A percentile compares a stretch with the other conserved stretches of the same genome.
phyloP scores from a whole-genome alignment of 2,113 vertebrate genomes.

The Bubo bubo region DNA sequence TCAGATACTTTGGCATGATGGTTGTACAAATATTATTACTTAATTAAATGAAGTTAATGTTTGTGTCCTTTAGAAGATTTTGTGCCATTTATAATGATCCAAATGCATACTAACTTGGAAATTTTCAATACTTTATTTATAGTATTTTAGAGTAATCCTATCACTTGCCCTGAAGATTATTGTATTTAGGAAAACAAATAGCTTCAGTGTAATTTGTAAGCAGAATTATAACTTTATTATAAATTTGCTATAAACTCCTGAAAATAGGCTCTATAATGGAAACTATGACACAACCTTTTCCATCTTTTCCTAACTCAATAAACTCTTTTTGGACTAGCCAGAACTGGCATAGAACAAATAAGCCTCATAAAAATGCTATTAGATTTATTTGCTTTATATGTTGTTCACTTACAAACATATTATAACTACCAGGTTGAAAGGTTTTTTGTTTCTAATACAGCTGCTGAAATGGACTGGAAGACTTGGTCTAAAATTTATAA shows the following conservation, averaged over 20 bases:
- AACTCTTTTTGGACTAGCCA: not conserved
- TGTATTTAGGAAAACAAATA: not conserved
- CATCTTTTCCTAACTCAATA: not conserved
- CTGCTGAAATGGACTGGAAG: not conserved
- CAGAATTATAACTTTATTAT: not conserved
- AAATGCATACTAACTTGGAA: not conserved
- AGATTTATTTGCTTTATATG: not conserved
- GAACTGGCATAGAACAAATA: not conserved
- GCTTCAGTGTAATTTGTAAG: not conserved
- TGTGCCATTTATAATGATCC: not conserved
- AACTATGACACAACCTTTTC: not conserved
- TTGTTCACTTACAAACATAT: not conserved
- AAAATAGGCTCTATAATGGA: not conserved
- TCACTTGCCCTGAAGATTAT: not conserved
- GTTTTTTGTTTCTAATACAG: not conserved
- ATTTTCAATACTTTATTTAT: not conserved
- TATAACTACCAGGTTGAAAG: not conserved
- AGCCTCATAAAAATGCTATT: not conserved
- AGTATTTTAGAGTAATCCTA: not conserved
- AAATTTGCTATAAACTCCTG: not conserved
- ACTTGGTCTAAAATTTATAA: not conserved
- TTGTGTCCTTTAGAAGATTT: not conserved
- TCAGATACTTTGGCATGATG: not conserved
- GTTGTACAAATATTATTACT: slow-evolving; percentile 9
- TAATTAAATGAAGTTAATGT: not conserved